phyloP scores from a whole-genome alignment of 2,888 invertebrate species.

The Drosophila setosimentum region DNA sequence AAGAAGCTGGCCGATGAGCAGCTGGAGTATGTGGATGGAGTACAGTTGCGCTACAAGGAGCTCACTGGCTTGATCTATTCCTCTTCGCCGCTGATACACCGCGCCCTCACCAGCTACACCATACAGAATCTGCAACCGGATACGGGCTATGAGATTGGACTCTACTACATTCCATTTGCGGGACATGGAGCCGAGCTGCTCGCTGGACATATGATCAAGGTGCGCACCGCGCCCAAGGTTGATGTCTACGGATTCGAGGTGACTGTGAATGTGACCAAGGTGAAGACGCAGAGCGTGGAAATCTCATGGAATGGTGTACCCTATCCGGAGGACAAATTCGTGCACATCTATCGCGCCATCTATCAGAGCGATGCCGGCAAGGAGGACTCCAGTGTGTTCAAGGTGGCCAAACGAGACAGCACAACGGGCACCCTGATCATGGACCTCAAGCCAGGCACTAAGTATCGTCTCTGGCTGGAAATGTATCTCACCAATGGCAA shows the following conservation, averaged over 20 bases:
- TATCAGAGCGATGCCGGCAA: conserved; percentile 91
- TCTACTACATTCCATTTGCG: conserved; percentile 93
- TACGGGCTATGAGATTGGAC: conserved; percentile 92
- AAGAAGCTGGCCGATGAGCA: conserved; percentile 92
- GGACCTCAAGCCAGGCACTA: conserved; percentile 91
- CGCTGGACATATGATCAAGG: conserved; percentile 89
- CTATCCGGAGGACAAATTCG: conserved; percentile 94
- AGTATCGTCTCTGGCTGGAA: conserved; percentile 95
- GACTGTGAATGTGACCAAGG: conserved; percentile 90
- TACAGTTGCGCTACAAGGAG: conserved; percentile 94
- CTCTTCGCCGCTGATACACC: conserved; percentile 93
- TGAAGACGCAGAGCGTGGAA: conserved; percentile 92
- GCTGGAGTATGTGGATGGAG: conserved; percentile 93
- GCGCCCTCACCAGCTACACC: conserved; percentile 91
- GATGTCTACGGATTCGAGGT: conserved; percentile 95
- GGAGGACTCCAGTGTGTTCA: conserved; percentile 90
- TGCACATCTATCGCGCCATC: conserved; percentile 94
- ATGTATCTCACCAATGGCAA: conserved; percentile 95
- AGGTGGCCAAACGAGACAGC: conserved; percentile 90
- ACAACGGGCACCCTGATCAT: conserved; percentile 88
- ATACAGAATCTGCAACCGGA: conserved; percentile 92
- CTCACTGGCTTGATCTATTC: conserved; percentile 93
- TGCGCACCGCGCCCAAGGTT: conserved; percentile 89
- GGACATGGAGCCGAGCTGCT: conserved; percentile 92
- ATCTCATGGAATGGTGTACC: conserved; percentile 94